A percentile compares a stretch with the other conserved stretches of the same genome.
Conservation (phyloP, 2,113 vertebrate species). For the Ibidorhyncha struthersii region DNA sequence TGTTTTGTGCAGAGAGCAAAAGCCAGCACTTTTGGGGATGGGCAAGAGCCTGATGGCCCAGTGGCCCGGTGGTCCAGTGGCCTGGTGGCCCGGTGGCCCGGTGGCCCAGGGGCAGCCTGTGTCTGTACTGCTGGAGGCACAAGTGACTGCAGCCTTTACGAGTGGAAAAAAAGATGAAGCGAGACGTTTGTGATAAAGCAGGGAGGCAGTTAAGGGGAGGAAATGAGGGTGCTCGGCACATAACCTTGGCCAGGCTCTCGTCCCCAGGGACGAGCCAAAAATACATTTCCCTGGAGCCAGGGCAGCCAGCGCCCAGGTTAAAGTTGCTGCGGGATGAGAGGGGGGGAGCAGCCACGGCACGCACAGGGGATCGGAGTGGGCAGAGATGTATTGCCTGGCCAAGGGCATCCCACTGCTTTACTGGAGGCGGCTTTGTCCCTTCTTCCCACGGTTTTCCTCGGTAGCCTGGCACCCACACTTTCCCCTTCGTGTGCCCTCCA, state of each 20-base stretch:
- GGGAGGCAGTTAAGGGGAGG: slow-evolving; percentile 40
- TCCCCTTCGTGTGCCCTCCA: fast-evolving
- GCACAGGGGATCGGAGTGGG: fast-evolving
- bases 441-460: fast-evolving
- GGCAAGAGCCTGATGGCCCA: neutral
- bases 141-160: neutral
- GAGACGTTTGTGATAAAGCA: slow-evolving; percentile 59
- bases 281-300: neutral
- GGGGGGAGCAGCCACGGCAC: neutral
- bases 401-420: neutral
- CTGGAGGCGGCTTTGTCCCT: neutral
- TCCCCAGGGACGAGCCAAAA: neutral
- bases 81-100: too few relatives aligned
- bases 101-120: neutral
- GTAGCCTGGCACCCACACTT: neutral
- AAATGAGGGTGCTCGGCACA: neutral
- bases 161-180: slow-evolving; percentile 49
- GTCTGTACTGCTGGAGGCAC: neutral
- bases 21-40: neutral
- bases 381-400: neutral
- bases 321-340: fast-evolving
- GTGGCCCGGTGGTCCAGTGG: neutral
- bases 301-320: neutral
- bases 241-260: neutral
- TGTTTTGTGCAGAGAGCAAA: neutral